These are phyloP conservation scores for Nerophis lumbriciformis DNA, from an alignment of 2,113 vertebrate genomes.

Conservation along the genomic window DNA sequence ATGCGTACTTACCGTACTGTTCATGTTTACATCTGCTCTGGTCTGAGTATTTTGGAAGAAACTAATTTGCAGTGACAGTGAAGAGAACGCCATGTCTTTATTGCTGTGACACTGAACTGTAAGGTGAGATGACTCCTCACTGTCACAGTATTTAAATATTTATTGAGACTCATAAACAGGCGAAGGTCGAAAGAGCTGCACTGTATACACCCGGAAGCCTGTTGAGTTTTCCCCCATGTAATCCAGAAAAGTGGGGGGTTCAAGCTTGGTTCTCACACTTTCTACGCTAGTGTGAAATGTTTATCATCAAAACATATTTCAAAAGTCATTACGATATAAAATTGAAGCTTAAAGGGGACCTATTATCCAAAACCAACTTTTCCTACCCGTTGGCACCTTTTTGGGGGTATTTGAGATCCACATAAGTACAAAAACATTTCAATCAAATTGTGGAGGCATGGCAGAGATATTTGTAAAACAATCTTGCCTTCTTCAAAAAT, in stretches of 20 bases:
- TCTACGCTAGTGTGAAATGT: too few species aligned
- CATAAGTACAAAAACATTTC: too few species aligned
- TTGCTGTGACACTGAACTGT: constrained; percentile 18
- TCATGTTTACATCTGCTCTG: constrained; percentile 10
- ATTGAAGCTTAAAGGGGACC: too few species aligned
- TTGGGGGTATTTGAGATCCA: too few species aligned
- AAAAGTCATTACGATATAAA: too few species aligned
- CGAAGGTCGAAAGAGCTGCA: constrained; percentile 26
- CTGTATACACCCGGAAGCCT: constrained; percentile 39
- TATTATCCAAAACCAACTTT: too few species aligned
- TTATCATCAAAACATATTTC: too few species aligned
- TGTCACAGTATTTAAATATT: constrained; percentile 58
- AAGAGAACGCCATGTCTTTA: constrained; percentile 15
- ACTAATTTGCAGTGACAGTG: constrained; percentile 19
- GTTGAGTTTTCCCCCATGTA: constrained; percentile 48
- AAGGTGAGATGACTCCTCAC: constrained; percentile 23
- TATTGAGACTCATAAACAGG: constrained; percentile 53
- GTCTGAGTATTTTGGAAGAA: constrained; percentile 6
- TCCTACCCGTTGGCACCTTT: too few species aligned
- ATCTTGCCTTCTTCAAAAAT: too few species aligned
- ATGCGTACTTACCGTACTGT: constrained; percentile 17
- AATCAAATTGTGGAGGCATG: too few species aligned
- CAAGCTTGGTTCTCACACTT: too few species aligned
- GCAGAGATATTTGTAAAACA: too few species aligned
- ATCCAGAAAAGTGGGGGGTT: constrained; percentile 25